Evolutionary conservation across 2,888 invertebrate genomes (phyloP).

Genomic region (Tenthredo scrophulariae): DNA sequence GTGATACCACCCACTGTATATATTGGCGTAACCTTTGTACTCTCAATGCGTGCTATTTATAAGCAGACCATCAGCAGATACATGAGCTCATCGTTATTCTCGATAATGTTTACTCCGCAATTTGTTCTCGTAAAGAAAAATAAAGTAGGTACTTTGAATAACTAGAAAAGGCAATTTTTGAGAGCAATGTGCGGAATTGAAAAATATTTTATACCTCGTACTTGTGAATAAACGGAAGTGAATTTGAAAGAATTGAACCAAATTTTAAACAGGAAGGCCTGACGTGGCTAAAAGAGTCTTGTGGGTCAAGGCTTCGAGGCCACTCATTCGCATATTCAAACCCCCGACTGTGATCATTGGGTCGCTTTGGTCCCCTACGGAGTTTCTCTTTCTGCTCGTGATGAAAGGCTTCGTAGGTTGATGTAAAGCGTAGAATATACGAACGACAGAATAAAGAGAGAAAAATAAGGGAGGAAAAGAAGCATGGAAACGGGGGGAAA

Average conservation of each 20-base stretch:
- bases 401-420: constrained; percentile 42
- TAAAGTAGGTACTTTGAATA: background rate
- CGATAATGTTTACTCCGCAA: background rate
- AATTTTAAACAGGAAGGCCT: constrained; percentile 1
- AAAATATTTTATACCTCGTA: background rate
- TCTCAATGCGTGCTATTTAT: background rate
- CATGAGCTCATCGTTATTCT: background rate
- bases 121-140: background rate
- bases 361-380: constrained; percentile 15
- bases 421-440: constrained; percentile 3
- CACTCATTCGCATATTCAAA: constrained; percentile 44
- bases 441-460: background rate
- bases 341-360: constrained; percentile 24
- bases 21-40: background rate
- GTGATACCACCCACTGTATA: background rate
- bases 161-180: background rate
- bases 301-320: constrained; percentile 38
- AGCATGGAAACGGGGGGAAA: background rate
- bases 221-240: background rate
- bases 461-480: background rate
- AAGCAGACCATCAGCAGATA: background rate
- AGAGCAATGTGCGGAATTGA: background rate
- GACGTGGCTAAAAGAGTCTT: background rate
- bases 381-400: constrained; percentile 38
- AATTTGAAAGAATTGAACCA: background rate